Evolutionary conservation across 2,888 invertebrate genomes (phyloP).

Genomic region (Melipona bicolor): DNA sequence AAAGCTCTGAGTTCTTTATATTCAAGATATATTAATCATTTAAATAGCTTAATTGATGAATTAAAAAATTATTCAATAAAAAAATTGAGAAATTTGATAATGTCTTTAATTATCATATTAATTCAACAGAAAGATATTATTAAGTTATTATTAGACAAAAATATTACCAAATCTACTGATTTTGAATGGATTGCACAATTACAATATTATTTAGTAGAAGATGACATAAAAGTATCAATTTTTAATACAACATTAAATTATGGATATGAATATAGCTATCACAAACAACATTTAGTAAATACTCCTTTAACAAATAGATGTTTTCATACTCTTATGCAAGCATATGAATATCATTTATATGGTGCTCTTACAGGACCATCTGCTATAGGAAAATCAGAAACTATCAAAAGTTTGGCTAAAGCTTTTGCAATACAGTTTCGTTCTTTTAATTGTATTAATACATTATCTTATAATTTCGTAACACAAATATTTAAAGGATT

Average conservation of each 20-base stretch:
- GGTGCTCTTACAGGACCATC: conserved; percentile 85
- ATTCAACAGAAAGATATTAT: conserved; percentile 86
- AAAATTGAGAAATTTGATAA: conserved; percentile 85
- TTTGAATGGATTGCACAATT: conserved; percentile 88
- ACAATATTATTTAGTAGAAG: conserved; percentile 86
- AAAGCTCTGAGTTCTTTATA: conserved; percentile 85
- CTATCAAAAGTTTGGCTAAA: conserved; percentile 86
- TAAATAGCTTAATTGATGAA: conserved; percentile 85
- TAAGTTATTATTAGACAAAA: conserved; percentile 80
- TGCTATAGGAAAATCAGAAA: conserved; percentile 86
- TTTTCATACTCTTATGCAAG: conserved; percentile 87
- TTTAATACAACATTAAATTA: conserved; percentile 86
- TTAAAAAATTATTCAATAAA: conserved; percentile 87
- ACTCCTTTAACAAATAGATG: conserved; percentile 85
- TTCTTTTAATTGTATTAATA: conserved; percentile 86
- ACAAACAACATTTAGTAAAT: conserved; percentile 82
- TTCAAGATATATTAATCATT: conserved; percentile 84
- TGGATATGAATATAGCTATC: conserved; percentile 87
- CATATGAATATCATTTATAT: conserved; percentile 86
- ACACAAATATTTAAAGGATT: conserved; percentile 86
- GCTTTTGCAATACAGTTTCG: conserved; percentile 86
- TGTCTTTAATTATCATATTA: conserved; percentile 85
- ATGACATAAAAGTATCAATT: conserved; percentile 83
- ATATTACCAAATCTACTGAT: conserved; percentile 84
- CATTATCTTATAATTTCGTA: conserved; percentile 85